A percentile compares a stretch with the other conserved stretches of the same genome.
Conservation (phyloP, 1,140 invertebrate genomes). For the Bombus pascuorum region DNA sequence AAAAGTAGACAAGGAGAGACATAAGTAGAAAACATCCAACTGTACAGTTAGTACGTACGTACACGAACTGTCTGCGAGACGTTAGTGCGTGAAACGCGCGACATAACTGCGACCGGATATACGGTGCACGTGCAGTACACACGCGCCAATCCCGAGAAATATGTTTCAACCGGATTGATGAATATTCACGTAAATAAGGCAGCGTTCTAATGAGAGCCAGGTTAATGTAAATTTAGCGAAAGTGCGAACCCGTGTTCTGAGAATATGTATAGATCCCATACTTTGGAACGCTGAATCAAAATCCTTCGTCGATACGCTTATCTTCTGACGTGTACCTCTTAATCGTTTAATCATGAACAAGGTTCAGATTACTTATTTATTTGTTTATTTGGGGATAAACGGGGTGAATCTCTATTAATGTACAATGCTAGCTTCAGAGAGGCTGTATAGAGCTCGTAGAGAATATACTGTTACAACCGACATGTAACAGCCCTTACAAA, state of each 20-base stretch:
- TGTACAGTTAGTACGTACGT: too few relatives aligned
- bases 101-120: slow-evolving; percentile 23
- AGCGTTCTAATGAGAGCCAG: slow-evolving; percentile 49
- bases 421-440: too few relatives aligned
- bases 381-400: too few relatives aligned
- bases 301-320: neutral
- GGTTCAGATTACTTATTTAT: too few relatives aligned
- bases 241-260: neutral
- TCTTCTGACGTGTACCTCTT: too few relatives aligned
- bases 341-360: too few relatives aligned
- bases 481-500: too few relatives aligned
- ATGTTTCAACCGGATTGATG: slow-evolving; percentile 58
- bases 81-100: neutral
- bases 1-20: neutral
- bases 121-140: slow-evolving; percentile 33
- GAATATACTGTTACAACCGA: too few relatives aligned
- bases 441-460: too few relatives aligned
- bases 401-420: too few relatives aligned
- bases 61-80: slow-evolving; percentile 29
- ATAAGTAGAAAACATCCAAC: neutral
- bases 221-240: slow-evolving; percentile 60
- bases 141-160: slow-evolving; percentile 32
- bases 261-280: slow-evolving; percentile 5
- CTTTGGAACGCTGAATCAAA: neutral
- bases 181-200: slow-evolving; percentile 68